Percentiles rank a stretch among this genome's conserved stretches.
These are phyloP conservation scores for Ridgeia piscesae DNA, from an alignment of 1,140 invertebrate genomes.

Conservation along the genomic window DNA sequence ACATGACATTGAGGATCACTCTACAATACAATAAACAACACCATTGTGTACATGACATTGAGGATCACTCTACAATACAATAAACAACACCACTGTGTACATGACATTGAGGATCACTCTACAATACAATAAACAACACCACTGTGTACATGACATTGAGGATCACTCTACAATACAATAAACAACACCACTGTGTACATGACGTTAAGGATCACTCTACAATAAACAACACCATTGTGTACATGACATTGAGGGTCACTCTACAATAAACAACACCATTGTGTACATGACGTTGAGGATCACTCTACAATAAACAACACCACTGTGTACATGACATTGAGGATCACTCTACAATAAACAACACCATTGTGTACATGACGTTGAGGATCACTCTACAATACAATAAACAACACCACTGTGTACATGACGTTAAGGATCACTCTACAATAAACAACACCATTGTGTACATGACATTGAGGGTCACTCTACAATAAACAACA, in stretches of 20 bases:
- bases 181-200: not conserved
- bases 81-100: not conserved
- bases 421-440: constrained; percentile 10
- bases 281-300: too few relatives aligned
- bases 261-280: constrained; percentile 53
- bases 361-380: too few relatives aligned
- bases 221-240: constrained; percentile 76
- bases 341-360: too few relatives aligned
- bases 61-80: not conserved
- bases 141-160: constrained; percentile 92
- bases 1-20: constrained; percentile 88
- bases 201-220: not conserved
- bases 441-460: too few relatives aligned
- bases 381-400: too few relatives aligned
- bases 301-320: too few relatives aligned
- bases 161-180: constrained; percentile 69
- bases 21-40: constrained; percentile 53
- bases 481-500: too few relatives aligned
- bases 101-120: not conserved
- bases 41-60: not conserved
- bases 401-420: too few relatives aligned
- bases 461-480: too few relatives aligned
- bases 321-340: too few relatives aligned
- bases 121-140: constrained; percentile 70
- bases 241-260: constrained; percentile 88